Evolutionary conservation across 2,888 invertebrate species (phyloP).

Genomic region (Cryptus viduatorius): DNA sequence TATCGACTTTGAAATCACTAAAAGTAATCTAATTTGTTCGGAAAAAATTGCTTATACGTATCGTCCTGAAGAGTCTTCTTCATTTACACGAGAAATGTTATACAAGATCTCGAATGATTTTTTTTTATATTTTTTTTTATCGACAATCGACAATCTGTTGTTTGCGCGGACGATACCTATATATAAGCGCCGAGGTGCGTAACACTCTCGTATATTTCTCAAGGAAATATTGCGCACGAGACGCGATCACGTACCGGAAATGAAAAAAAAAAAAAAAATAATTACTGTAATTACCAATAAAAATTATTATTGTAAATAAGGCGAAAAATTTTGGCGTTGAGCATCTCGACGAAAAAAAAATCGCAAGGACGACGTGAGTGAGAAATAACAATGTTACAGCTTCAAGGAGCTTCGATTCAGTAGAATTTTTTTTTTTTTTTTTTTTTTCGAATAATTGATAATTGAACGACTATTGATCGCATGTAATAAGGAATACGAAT

Average conservation of each 20-base stretch:
- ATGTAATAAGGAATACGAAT: conserved; percentile 8
- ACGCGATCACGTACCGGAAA: conserved; percentile 17
- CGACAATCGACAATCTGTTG: background rate
- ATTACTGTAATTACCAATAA: no score
- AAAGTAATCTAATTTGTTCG: background rate
- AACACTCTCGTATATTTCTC: conserved; percentile 70
- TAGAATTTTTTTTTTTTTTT: background rate
- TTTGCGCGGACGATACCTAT: conserved; percentile 11
- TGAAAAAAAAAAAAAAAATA: background rate
- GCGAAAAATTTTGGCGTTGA: background rate
- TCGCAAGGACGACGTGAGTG: background rate
- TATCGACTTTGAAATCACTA: background rate
- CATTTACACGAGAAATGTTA: conserved; percentile 41
- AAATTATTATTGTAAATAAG: background rate
- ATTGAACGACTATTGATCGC: conserved; percentile 4
- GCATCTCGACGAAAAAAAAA: conserved; percentile 2
- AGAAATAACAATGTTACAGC: background rate
- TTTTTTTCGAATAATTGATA: conserved; percentile 4
- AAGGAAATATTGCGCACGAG: conserved; percentile 65
- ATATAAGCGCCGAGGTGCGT: background rate
- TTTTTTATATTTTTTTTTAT: conserved; percentile 5
- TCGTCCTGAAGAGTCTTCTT: conserved; percentile 39
- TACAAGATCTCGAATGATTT: conserved; percentile 22
- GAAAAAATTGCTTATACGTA: background rate
- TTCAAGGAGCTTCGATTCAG: background rate